Evolutionary conservation across 2,888 invertebrate species (phyloP), one percentile per base, ranked within the genome.

Genomic region (Gasteruption jaculator): DNA sequence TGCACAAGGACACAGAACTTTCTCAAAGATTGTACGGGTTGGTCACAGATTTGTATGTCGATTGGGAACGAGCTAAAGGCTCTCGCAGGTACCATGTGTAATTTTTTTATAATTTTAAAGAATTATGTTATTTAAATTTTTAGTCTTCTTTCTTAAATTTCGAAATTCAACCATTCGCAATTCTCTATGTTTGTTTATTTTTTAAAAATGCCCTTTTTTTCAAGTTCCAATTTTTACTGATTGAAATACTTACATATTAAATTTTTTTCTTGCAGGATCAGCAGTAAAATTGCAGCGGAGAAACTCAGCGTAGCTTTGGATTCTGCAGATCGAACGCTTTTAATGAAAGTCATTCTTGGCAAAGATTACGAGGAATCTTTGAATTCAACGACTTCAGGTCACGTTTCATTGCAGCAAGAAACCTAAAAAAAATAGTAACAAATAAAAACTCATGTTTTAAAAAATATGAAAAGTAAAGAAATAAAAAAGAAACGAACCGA

Each of bases 41-140:
- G 3, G 49, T 71, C 4, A 62, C 57, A 1, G 67, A 68, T 42
- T 54, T 71, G 11, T 71, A 68, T 30, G 64, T 71, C 5, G 69
- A 71, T 35, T 71, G 69, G 70, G 65, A 69, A 45, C 61, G 65
- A 29, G 63, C 68, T 1, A 65, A 60, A 44, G 62, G 63, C 30
- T 59, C 60, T 27, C 60, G 59, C 41, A 68, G 67, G 69, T 68
- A 51, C n/a, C n/a, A n/a, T n/a, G n/a, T n/a, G n/a, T n/a, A 32
- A 26, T 11, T 3, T n/a, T 3, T 19, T 33, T 1, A 18, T 24
- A 18, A 33, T 20, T 33, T n/a, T n/a, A 18, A 5, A 4, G 16
- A 30, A 15, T 10, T 11, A 5, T 7, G 3, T 12, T n/a, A 30
- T 30, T 10, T 30, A 30, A n/a, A n/a, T n/a, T n/a, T n/a, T n/a